phyloP scores from a whole-genome alignment of 2,888 invertebrate species.

The Perizoma flavofasciatum region DNA sequence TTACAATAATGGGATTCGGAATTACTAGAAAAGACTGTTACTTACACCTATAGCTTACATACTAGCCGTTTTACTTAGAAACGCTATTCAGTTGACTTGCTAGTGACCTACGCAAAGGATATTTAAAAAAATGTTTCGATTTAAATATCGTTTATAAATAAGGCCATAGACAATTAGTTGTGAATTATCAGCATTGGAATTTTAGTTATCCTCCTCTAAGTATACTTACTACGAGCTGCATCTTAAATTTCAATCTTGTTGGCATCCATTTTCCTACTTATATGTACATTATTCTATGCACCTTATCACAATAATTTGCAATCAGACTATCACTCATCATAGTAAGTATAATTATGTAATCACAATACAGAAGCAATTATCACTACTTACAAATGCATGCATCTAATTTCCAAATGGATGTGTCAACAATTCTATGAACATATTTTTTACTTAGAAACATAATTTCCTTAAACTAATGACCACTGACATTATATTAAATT shows the following conservation, averaged over 20 bases:
- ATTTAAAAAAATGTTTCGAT: neutral
- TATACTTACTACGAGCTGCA: constrained; percentile 47
- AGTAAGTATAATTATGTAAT: constrained; percentile 37
- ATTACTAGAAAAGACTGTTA: constrained; percentile 53
- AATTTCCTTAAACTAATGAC: constrained; percentile 15
- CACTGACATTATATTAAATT: constrained; percentile 4
- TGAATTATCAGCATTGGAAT: constrained; percentile 56
- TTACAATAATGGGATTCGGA: constrained; percentile 46
- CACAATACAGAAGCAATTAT: constrained; percentile 32
- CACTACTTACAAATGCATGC: constrained; percentile 31
- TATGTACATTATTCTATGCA: constrained; percentile 33
- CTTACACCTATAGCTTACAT: constrained; percentile 69
- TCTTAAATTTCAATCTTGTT: constrained; percentile 29
- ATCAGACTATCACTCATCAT: constrained; percentile 37
- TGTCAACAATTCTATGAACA: constrained; percentile 12
- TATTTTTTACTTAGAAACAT: constrained; percentile 16
- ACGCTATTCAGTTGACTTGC: neutral
- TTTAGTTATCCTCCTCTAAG: constrained; percentile 43
- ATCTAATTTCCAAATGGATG: constrained; percentile 21
- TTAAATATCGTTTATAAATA: no score
- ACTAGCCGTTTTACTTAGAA: constrained; percentile 49
- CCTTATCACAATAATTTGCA: constrained; percentile 35
- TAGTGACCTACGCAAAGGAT: no score
- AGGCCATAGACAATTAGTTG: constrained; percentile 62
- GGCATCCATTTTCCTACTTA: constrained; percentile 34